These are phyloP conservation scores for Cyrtorhinus lividipennis DNA, from an alignment of 1,140 invertebrate species.

Conservation along the genomic window DNA sequence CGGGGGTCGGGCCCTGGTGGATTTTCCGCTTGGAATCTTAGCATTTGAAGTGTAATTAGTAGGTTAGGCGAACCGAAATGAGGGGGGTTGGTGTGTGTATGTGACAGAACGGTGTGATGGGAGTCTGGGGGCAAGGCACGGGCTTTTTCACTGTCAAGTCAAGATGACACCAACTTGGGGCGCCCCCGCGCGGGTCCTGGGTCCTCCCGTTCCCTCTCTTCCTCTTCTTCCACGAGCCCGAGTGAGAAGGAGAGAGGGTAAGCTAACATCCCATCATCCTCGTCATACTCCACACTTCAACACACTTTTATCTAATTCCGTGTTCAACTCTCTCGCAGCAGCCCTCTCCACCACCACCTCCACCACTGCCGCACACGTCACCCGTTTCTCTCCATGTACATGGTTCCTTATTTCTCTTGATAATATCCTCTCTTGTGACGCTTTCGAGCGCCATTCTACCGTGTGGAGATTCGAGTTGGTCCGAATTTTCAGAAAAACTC, in stretches of 20 bases:
- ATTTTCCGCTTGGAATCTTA: conserved; percentile 22
- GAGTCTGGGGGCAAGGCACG: conserved; percentile 4
- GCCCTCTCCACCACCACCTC: not conserved
- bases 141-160: conserved; percentile 15
- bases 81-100: conserved; percentile 17
- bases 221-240: not conserved
- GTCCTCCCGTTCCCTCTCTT: not conserved
- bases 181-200: no score
- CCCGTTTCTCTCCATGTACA: not conserved
- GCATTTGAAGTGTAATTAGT: conserved; percentile 22
- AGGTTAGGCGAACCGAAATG: conserved; percentile 23
- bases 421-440: not conserved
- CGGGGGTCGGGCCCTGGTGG: conserved; percentile 9
- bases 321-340: not conserved
- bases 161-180: conserved; percentile 19
- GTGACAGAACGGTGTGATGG: conserved; percentile 16
- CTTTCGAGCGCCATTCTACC: not conserved
- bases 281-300: not conserved
- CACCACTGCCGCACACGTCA: not conserved
- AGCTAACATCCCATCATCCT: not conserved
- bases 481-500: no score
- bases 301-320: not conserved
- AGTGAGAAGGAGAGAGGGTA: no score
- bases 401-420: not conserved
- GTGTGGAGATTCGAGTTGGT: no score